Base-by-base conservation (phyloP, 1,140 invertebrate genomes). In the Planococcus citri region DNA sequence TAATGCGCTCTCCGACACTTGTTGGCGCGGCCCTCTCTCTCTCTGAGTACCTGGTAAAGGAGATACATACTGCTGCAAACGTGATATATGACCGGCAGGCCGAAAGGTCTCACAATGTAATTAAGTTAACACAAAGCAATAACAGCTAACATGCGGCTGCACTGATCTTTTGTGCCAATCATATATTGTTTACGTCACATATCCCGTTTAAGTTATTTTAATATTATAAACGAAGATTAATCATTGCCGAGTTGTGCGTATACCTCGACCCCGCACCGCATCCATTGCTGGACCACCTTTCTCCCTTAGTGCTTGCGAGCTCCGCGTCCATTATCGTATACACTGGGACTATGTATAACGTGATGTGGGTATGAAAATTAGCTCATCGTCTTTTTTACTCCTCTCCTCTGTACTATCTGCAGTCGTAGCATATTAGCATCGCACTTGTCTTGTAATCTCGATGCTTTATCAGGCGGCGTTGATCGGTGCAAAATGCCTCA, bases 121-220 rank as follows among this genome's bases (percentile, higher is more conserved):
- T 64, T 64, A 64, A 64, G 60, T 64, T 64, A 64, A 64, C 60
- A 64, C 60, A 64, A 64, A 64, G 60, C 60, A 64, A 64, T 64
- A 64, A 64, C 60, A 64, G 60, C 22, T 64, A 64, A 64, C 60
- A 64, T 64, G 60, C 60, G 60, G 60, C 60, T 64, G 60, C 60
- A 64, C 60, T 64, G 60, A 64, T 64, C 25, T 64, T 64, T 64
- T 64, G 22, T 64, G 60, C 60, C 25, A 25, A 64, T 64, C 21
- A 25, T 64, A 64, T 64, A 64, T 64, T 64, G 60, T 64, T 64
- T 64, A 64, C 60, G 60, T 64, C 60, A 64, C 60, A 22, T 25
- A 27, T 27, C 25, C 60, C 60, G 60, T 64, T 64, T 64, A 64
- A 64, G 60, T 64, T 64, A 64, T 27, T 64, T 64, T 64, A 64